Base-by-base conservation (phyloP, 2,113 vertebrate genomes). In the Colistium nudipinnis region DNA sequence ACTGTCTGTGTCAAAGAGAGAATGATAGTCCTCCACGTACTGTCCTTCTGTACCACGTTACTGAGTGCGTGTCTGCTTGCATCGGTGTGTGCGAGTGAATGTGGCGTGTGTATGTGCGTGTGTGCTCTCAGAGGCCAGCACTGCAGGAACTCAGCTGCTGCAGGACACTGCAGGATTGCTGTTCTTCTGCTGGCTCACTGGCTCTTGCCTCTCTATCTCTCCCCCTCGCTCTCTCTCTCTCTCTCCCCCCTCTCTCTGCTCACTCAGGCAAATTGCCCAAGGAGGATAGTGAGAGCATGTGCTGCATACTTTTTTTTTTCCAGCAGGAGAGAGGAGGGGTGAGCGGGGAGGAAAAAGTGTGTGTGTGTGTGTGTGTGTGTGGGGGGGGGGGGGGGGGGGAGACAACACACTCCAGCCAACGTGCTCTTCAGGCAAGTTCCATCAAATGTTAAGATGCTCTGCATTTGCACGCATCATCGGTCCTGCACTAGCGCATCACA, bases 131-230 rank as follows among this genome's bases (percentile, higher is more conserved):
- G 70, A 79, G 74, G 79, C 80, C 85, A 57, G 83, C 85, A 90
- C 92, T 93, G 92, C 92, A 93, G 88, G 87, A 93, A 84, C 77
- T 87, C 71, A 82, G 82, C 84, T 90, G 90, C 92, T 91, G 92
- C 90, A 92, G 92, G 91, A 91, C 87, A 87, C 89, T 92, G 92
- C 92, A 92, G 90, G 89, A 90, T 87, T 82, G 85, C 81, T 83
- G 82, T 31, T 88, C 76, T 83, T 72, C 79, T 90, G 80, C 87
- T 69, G 71, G 24, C 90, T 89, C 81, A 71, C 74, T 47, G 31
- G 47, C 78, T 79, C 67, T 70, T 69, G 38, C 41, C 70, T 67
- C 60, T 61, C 49, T 39, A 61, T 45, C 68, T 39, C 55, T 51
- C 39, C 25, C 20, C 62, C 22, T 14, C 31, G 33, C 41, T 39